Base-by-base conservation (phyloP, 2,797 vertebrate species). In the Podargus strigoides region DNA sequence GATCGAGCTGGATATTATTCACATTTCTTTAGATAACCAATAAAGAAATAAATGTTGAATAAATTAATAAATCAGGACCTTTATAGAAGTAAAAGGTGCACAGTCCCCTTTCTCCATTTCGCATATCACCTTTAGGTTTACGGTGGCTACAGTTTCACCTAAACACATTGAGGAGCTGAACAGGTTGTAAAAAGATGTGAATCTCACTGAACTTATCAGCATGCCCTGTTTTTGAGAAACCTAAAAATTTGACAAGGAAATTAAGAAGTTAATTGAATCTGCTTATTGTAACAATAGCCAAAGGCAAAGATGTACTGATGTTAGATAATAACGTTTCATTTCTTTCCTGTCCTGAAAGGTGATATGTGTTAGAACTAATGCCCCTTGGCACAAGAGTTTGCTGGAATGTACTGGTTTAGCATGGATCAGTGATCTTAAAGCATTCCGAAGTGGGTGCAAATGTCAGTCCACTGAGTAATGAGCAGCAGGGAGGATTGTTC, bases 351-450 rank as follows among this genome's bases (percentile, higher is more conserved):
- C 93, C 91, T 85, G 95, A 95, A 97, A 97, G 85, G 62, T 5
- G 84, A 93, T 95, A 90, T 46, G 87, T 91, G 92, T 95, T 93
- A 94, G 85, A 89, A 84, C 60, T 94, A 94, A 96, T 96, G 89
- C 94, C 95, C 92, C 95, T 88, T 97, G 94, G 95, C 89, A 89
- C 87, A 77, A 77, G 64, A 64, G 78, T 92, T 94, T 84, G 64
- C 91, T 96, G 96, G 96, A 97, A 97, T 97, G 96, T 89, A 73
- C 87, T 95, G 92, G 80, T 93, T 96, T 94, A 94, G 42, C 86
- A 96, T 91, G 96, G 96, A 97, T 97, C 96, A 97, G 52, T 90
- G 95, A 97, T 95, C 96, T 95, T 97, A 94, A 94, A 97, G 87
- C 83, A 92, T 94, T 95, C 94, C 89, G 44, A 96, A 96, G 92